These are phyloP conservation scores for Biston betularia DNA, from an alignment of 2,888 invertebrate genomes.

Conservation along the genomic window DNA sequence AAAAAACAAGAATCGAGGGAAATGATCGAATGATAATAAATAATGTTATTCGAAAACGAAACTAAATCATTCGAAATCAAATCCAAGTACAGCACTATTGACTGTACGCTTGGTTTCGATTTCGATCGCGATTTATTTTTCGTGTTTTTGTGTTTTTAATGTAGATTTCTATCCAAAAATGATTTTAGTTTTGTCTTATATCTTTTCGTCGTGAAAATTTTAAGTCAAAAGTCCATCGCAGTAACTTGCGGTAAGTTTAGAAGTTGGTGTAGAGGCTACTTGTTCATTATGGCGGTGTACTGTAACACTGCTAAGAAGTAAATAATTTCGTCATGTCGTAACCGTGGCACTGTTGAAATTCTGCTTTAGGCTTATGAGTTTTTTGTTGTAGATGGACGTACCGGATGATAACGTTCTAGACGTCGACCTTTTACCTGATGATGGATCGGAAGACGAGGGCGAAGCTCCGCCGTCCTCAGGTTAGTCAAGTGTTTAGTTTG, in stretches of 20 bases:
- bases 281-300: conserved; percentile 85
- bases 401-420: conserved; percentile 85
- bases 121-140: conserved; percentile 69
- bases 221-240: conserved; percentile 75
- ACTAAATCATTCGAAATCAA: conserved; percentile 23
- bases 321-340: conserved; percentile 57
- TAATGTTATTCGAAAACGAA: conserved; percentile 28
- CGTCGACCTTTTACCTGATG: conserved; percentile 91
- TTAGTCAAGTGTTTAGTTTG: conserved; percentile 63
- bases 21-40: conserved; percentile 11
- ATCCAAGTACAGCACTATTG: conserved; percentile 50
- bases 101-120: conserved; percentile 67
- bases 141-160: conserved; percentile 67
- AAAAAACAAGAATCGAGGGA: not conserved
- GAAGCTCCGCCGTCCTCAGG: conserved; percentile 87
- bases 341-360: conserved; percentile 1
- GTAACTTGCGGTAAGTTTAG: conserved; percentile 78
- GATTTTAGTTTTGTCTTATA: conserved; percentile 63
- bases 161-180: conserved; percentile 69
- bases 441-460: conserved; percentile 91
- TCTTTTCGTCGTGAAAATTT: conserved; percentile 66
- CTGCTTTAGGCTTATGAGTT: conserved; percentile 17
- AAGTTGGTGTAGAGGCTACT: conserved; percentile 70
- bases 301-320: conserved; percentile 57
- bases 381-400: conserved; percentile 79